These are phyloP conservation scores for Cephus runcator DNA, from an alignment of 2,888 invertebrate genomes.

Conservation along the genomic window DNA sequence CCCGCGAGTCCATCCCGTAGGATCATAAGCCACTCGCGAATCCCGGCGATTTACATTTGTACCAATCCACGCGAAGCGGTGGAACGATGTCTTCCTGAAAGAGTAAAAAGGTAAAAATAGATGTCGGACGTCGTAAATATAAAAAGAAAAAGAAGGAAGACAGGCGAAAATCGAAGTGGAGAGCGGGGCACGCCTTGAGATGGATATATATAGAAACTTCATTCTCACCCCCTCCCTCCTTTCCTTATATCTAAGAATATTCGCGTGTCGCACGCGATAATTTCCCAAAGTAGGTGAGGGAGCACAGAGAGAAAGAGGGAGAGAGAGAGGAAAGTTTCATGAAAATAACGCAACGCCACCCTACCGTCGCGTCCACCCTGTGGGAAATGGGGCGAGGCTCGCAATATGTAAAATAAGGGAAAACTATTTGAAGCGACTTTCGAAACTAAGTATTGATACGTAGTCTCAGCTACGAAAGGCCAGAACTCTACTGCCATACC, in stretches of 20 bases:
- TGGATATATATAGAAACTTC: neutral
- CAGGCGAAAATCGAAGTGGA: neutral
- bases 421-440: conserved; percentile 23
- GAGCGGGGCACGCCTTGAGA: neutral
- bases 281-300: neutral
- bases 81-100: neutral
- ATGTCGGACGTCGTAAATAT: neutral
- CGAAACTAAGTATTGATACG: conserved; percentile 10
- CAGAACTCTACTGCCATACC: neutral
- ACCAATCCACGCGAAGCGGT: neutral
- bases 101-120: neutral
- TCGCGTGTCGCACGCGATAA: neutral
- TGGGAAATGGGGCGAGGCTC: conserved; percentile 38
- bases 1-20: neutral
- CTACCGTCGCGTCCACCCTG: neutral
- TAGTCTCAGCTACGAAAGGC: neutral
- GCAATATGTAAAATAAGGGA: conserved; percentile 43
- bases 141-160: neutral
- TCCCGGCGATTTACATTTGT: neutral
- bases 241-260: neutral
- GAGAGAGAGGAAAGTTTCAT: neutral
- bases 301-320: neutral
- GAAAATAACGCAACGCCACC: conserved; percentile 24
- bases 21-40: neutral
- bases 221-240: neutral